Evolutionary conservation across 2,113 vertebrate genomes (phyloP), one percentile per base, ranked within the genome.

Genomic region (Jaculus jaculus): DNA sequence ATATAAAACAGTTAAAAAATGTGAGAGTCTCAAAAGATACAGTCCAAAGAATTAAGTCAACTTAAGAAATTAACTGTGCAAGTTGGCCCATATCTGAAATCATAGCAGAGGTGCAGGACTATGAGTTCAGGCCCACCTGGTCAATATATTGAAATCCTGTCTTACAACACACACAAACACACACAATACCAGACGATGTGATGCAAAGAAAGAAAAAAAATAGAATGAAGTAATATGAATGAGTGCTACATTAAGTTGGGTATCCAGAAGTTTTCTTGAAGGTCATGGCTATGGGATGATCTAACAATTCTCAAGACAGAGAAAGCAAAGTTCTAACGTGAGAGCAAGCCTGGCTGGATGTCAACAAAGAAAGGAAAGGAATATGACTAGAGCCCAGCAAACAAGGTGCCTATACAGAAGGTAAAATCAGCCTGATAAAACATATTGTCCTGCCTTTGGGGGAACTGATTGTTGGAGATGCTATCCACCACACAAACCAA

Each of bases 151-250:
- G n/a, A 58, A 20, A 71, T 30, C 21, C 69, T 58, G 23, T 28
- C 39, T 85, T 7, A 82, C 79, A 47, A 66, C 34, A 66, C 65
- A 63, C 79, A 81, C 61, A 81, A 4, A 65, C 15, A 7, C n/a
- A 65, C 37, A 82, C 37, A 47, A 82, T 39, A 47, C 42, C 30
- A 66, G 26, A 66, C 30, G 32, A 66, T 11, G 51, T 15, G 87
- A 84, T 69, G 32, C 66, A 94, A 92, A 93, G 23, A 84, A 91
- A 90, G 47, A 39, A 81, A 82, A 15, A 72, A 88, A 94, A 73
- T 1, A 82, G 16, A 30, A 24, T 79, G 54, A 86, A n/a, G 3
- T 78, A 82, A 88, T 86, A 16, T 94, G 34, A 86, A 54, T 85
- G 42, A 71, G 37, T 77, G 68, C 12, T 84, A 68, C 9, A 75